A percentile compares a stretch with the other conserved stretches of the same genome.
Conservation (phyloP, 2,113 vertebrate genomes). For the Myotis lucifugus region DNA sequence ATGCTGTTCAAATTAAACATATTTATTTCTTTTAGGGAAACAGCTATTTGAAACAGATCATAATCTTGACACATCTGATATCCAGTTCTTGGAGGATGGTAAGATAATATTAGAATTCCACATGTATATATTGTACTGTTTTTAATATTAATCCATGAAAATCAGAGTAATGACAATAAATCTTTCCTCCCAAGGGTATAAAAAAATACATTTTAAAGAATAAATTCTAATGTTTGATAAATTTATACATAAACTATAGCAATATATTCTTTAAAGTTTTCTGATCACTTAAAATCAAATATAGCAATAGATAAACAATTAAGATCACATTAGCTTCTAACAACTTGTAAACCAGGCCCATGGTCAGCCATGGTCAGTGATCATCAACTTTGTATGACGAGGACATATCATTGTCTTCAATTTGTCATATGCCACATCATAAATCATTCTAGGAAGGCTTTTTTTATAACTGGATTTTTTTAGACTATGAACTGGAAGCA, state of each 20-base stretch:
- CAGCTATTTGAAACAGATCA: conserved; percentile 98
- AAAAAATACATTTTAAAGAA: conserved; percentile 33
- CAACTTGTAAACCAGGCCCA: neutral
- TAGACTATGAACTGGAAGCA: neutral
- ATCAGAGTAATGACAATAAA: neutral
- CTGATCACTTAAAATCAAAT: neutral
- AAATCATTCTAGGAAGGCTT: neutral
- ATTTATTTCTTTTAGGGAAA: conserved; percentile 89
- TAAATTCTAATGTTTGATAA: conserved; percentile 1
- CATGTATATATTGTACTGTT: neutral
- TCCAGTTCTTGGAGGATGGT: conserved; percentile 98
- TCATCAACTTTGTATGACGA: neutral
- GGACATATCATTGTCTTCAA: neutral
- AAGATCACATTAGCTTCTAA: neutral
- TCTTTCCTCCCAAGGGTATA: neutral
- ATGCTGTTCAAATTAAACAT: conserved; percentile 16
- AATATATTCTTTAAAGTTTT: conserved; percentile 33
- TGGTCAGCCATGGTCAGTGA: neutral
- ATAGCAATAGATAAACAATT: neutral
- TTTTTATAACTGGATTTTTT: neutral
- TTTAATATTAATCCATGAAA: conserved; percentile 39
- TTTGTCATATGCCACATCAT: neutral
- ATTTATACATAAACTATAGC: neutral
- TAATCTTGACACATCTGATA: conserved; percentile 98
- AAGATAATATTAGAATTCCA: conserved; percentile 68